These are phyloP conservation scores for Arnoldichthys spilopterus DNA, from an alignment of 2,797 vertebrate genomes.

Conservation along the genomic window DNA sequence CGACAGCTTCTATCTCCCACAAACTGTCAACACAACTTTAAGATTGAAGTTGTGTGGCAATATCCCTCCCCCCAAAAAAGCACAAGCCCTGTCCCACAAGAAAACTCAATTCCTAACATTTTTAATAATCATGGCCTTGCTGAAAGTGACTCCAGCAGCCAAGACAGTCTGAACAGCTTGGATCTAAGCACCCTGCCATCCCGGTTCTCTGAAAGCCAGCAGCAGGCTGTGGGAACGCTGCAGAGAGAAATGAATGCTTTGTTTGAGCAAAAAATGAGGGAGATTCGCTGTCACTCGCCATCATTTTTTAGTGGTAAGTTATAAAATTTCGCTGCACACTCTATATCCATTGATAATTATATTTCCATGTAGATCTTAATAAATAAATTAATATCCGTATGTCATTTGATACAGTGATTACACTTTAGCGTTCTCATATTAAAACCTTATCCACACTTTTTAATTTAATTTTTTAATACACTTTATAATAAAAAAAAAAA, in stretches of 20 bases:
- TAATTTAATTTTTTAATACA: no score
- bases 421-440: no score
- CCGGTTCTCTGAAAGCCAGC: constrained; percentile 69
- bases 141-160: constrained; percentile 84
- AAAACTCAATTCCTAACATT: constrained; percentile 51
- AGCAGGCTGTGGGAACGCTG: constrained; percentile 86
- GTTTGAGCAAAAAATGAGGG: constrained; percentile 92
- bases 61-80: constrained; percentile 67
- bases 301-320: constrained; percentile 87
- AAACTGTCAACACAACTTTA: constrained; percentile 67
- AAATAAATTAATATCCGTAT: no score
- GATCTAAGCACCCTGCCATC: constrained; percentile 69
- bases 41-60: constrained; percentile 70
- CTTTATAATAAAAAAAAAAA: no score
- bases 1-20: constrained; percentile 62
- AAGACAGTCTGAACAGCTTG: constrained; percentile 80
- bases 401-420: no score
- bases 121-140: constrained; percentile 79
- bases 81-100: constrained; percentile 68
- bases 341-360: not conserved
- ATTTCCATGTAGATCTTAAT: no score
- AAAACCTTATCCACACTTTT: no score
- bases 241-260: constrained; percentile 96
- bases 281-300: constrained; percentile 92
- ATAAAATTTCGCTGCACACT: not conserved